A percentile compares a stretch with the other conserved stretches of the same genome.
Evolutionary conservation across 2,113 vertebrate genomes (phyloP).

Genomic region (Sialia sialis): DNA sequence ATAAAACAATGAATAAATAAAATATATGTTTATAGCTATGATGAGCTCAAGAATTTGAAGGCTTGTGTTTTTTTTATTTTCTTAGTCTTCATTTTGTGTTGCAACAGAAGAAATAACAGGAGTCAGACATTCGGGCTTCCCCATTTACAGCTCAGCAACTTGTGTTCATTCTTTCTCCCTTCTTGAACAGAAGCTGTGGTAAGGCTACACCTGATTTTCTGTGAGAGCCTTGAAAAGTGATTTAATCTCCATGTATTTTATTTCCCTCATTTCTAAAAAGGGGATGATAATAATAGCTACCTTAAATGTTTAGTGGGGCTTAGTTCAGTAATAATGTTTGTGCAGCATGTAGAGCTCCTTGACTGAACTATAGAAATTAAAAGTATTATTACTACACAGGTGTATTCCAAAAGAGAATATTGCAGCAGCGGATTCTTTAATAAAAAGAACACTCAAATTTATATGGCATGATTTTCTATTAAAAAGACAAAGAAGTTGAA

Average conservation of each 20-base stretch:
- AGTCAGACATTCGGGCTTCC: rapidly evolving
- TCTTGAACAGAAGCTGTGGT: background rate
- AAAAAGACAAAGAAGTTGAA: background rate
- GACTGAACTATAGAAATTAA: background rate
- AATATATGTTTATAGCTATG: background rate
- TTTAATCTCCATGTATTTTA: background rate
- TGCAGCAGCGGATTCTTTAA: background rate
- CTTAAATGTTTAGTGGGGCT: background rate
- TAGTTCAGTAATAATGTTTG: background rate
- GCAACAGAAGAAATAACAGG: background rate
- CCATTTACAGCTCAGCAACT: background rate
- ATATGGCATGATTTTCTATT: background rate
- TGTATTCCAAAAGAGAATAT: background rate
- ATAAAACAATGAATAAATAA: background rate
- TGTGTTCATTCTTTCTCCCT: background rate
- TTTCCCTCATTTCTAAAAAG: background rate
- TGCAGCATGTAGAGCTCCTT: background rate
- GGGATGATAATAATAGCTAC: background rate
- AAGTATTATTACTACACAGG: background rate
- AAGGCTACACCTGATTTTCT: background rate
- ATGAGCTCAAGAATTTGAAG: background rate
- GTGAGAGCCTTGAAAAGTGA: background rate
- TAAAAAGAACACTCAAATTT: background rate
- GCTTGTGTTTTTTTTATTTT: background rate
- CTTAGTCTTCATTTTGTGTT: background rate